Percentiles rank a stretch among this genome's conserved stretches.
phyloP scores from a whole-genome alignment of 2,888 invertebrate species.

The Lochmaea crataegi region DNA sequence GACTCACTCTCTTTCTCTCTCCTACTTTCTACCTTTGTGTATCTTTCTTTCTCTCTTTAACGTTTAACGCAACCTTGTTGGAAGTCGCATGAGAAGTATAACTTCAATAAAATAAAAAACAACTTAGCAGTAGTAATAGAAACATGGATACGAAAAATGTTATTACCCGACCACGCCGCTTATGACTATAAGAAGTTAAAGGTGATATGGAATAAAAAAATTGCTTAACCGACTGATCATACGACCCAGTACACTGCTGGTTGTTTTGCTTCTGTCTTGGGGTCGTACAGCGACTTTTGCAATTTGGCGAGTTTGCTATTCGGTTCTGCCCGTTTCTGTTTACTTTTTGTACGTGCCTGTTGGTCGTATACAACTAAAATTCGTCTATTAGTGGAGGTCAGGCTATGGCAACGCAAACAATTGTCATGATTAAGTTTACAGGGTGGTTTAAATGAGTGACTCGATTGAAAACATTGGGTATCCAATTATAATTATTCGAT shows the following conservation, averaged over 20 bases:
- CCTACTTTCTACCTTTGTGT: no score
- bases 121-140: no score
- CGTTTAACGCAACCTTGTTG: no score
- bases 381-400: conserved; percentile 14
- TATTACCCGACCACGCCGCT: no score
- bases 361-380: conserved; percentile 12
- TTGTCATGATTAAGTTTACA: conserved; percentile 8
- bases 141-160: no score
- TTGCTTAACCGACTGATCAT: not conserved
- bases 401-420: conserved; percentile 7
- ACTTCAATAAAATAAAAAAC: no score
- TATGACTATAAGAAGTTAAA: no score
- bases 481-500: not conserved
- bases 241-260: not conserved
- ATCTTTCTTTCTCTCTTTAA: no score
- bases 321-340: conserved; percentile 10
- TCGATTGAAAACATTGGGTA: not conserved
- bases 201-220: no score
- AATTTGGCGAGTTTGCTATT: conserved; percentile 17
- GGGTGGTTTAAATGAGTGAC: not conserved
- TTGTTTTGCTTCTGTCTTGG: conserved; percentile 10
- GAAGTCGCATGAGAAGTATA: no score
- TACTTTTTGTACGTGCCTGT: conserved; percentile 22
- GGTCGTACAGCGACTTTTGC: conserved; percentile 13
- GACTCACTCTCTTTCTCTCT: no score